Percentiles rank a stretch among this genome's conserved stretches.
These are phyloP conservation scores for Syngnathus scovelli DNA, from an alignment of 2,113 vertebrate species.

Conservation along the genomic window DNA sequence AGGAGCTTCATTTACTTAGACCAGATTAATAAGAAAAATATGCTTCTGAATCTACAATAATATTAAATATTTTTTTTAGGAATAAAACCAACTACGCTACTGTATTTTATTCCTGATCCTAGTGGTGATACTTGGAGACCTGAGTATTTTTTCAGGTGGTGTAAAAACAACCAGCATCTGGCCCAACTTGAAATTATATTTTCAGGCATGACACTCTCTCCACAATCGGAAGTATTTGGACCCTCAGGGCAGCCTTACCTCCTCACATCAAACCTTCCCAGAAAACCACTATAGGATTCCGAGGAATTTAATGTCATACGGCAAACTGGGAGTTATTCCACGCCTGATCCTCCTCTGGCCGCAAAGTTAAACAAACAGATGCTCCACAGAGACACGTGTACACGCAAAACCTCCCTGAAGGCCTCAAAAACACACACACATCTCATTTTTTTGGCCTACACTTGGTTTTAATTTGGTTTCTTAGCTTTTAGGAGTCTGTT, in stretches of 20 bases:
- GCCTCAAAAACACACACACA: slow-evolving; percentile 42
- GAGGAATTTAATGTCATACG: slow-evolving; percentile 32
- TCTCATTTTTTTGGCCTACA: slow-evolving; percentile 35
- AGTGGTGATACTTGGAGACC: not conserved
- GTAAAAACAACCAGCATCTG: not conserved
- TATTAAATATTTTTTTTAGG: too few relatives aligned
- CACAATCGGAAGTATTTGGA: not conserved
- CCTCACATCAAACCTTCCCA: slow-evolving; percentile 30
- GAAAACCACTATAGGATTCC: slow-evolving; percentile 18
- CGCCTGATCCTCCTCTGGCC: slow-evolving; percentile 34
- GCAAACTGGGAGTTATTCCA: slow-evolving; percentile 29
- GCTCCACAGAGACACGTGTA: slow-evolving; percentile 18
- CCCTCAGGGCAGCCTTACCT: slow-evolving; percentile 4
- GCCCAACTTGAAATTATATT: not conserved
- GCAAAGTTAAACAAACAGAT: slow-evolving; percentile 51
- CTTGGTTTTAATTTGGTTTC: slow-evolving; percentile 26
- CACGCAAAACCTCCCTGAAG: slow-evolving; percentile 30
- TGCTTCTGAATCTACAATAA: too few relatives aligned
- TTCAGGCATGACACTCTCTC: not conserved
- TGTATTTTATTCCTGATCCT: not conserved
- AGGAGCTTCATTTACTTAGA: too few relatives aligned
- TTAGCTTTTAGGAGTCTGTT: not conserved
- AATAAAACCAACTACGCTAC: not conserved
- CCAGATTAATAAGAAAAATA: too few relatives aligned
- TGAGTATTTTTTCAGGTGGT: not conserved